Base-by-base conservation (phyloP, 2,113 vertebrate species). In the Anser cygnoides region DNA sequence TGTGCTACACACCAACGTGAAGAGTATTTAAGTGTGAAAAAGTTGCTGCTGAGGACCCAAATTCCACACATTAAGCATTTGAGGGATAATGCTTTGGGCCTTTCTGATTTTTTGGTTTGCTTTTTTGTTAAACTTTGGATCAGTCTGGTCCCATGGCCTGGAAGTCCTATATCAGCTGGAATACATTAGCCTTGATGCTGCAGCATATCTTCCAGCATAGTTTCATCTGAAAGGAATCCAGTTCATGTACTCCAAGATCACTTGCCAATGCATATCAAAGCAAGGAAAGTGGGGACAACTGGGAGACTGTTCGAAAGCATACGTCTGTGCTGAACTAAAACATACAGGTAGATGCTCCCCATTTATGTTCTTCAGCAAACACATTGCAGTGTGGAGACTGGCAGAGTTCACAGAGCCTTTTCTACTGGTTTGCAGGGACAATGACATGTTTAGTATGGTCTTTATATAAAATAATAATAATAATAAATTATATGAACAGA, bases 131-230 rank as follows among this genome's bases (percentile, higher is more conserved):
- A 87, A 28, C 43, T 72, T 83, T 62, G 65, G 43, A 39, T 22
- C 76, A 59, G 31, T 29, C 15, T 43, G 59, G 25, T 71, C 52
- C 26, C 50, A 26, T 11, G 28, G 80, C 61, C 89, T 89, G 65
- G 67, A 71, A 92, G 86, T n/a, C 59, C 80, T 81, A 11, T 2
- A 65, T 89, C 89, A 96, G 86, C 89, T 97, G 95, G 80, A 94
- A 29, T 12, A 13, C 57, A 78, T 95, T 86, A 93, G 44, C 43
- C 2, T 2, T 61, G 84, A 11, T 16, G 39, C n/a, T 67, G 80
- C 68, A 67, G 39, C 19, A 3, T 6, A 77, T 78, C 80, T 87
- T 46, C 73, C 65, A 92, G 65, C 11, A 62, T 0, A 67, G 37
- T 46, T 90, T 95, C 73, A 95, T 67, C 33, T 25, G 31, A 95